Conservation (phyloP, 2,888 invertebrate species). For the Limnephilus marmoratus region DNA sequence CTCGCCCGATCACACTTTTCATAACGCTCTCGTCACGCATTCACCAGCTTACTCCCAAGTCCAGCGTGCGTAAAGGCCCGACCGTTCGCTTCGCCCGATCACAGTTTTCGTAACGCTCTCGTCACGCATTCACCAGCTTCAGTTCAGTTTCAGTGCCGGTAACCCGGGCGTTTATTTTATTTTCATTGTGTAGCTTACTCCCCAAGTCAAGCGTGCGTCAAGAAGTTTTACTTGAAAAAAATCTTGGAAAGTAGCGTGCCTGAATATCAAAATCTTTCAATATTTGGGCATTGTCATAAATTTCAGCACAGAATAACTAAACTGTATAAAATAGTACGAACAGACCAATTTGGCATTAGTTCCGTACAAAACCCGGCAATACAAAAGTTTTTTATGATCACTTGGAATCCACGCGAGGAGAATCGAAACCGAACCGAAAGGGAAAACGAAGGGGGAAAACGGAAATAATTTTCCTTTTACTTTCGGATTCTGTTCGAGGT, state of each 20-base stretch:
- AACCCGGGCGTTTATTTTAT: too few species aligned
- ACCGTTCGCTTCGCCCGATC: too few species aligned
- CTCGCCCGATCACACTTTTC: too few species aligned
- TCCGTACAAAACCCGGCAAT: background rate
- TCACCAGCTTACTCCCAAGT: too few species aligned
- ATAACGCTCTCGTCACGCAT: too few species aligned
- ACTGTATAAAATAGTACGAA: background rate
- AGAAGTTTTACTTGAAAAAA: too few species aligned
- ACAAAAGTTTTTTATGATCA: background rate
- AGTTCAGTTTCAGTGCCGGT: too few species aligned
- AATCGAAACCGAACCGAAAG: background rate
- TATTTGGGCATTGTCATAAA: background rate
- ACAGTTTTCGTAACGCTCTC: too few species aligned
- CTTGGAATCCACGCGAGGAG: background rate
- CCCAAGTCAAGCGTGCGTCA: too few species aligned
- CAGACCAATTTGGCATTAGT: background rate
- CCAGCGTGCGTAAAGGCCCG: too few species aligned
- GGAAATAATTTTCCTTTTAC: background rate
- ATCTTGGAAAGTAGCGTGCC: background rate
- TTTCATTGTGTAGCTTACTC: too few species aligned
- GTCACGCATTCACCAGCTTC: too few species aligned
- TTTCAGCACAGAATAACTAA: background rate
- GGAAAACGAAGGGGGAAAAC: background rate
- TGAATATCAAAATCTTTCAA: background rate
- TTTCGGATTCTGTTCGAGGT: background rate